Evolutionary conservation across 2,888 invertebrate species (phyloP).

Genomic region (Diarsia mendica): DNA sequence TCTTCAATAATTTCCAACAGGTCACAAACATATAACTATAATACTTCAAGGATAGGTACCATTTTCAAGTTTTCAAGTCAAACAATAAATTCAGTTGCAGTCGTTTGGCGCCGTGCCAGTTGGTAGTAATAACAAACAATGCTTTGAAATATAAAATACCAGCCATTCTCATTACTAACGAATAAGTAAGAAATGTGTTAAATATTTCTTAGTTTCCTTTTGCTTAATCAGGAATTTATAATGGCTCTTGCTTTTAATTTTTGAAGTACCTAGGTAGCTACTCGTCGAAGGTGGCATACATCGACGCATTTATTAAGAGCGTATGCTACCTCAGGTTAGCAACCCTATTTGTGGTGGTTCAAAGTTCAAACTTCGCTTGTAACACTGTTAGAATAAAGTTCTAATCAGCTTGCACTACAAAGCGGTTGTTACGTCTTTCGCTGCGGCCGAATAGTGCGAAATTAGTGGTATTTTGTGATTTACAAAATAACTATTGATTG

Average conservation of each 20-base stretch:
- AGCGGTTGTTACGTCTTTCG: too few relatives aligned
- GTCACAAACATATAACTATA: conserved; percentile 13
- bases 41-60: conserved; percentile 29
- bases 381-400: too few relatives aligned
- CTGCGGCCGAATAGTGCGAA: too few relatives aligned
- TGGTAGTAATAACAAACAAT: conserved; percentile 37
- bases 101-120: conserved; percentile 36
- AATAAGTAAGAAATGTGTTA: conserved; percentile 12
- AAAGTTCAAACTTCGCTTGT: too few relatives aligned
- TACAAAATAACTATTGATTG: too few relatives aligned
- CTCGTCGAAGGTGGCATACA: too few relatives aligned
- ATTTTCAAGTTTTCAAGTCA: conserved; percentile 44
- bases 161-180: not conserved
- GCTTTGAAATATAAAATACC: conserved; percentile 41
- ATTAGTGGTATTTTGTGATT: too few relatives aligned
- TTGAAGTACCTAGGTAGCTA: too few relatives aligned
- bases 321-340: too few relatives aligned
- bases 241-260: not conserved
- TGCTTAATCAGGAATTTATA: not conserved
- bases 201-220: conserved; percentile 7
- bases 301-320: too few relatives aligned
- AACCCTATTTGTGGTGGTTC: too few relatives aligned
- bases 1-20: not conserved
- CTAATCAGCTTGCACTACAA: too few relatives aligned
- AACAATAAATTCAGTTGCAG: conserved; percentile 49